A percentile compares a stretch with the other conserved stretches of the same genome.
phyloP scores from a whole-genome alignment of 2,888 invertebrate genomes.

The Campaea margaritaria region DNA sequence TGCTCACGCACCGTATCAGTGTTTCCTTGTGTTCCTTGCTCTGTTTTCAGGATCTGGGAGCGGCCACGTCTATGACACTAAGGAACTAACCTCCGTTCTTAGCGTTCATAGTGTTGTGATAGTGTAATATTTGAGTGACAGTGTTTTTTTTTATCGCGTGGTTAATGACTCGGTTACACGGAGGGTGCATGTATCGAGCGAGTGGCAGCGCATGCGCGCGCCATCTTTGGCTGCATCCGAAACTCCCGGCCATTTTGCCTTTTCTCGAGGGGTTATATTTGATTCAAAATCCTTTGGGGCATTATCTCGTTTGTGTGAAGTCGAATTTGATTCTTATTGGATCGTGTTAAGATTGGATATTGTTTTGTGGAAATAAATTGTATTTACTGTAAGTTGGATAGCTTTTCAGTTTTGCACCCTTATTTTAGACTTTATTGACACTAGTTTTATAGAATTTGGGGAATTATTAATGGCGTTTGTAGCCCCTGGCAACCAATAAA shows the following conservation, averaged over 20 bases:
- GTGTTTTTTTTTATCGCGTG: slow-evolving; percentile 43
- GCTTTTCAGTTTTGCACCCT: slow-evolving; percentile 1
- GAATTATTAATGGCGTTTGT: background rate
- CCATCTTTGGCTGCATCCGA: slow-evolving; percentile 74
- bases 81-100: too few relatives aligned
- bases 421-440: too few relatives aligned
- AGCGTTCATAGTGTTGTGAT: slow-evolving; percentile 32
- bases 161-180: slow-evolving; percentile 61
- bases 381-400: slow-evolving; percentile 16
- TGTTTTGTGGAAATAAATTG: slow-evolving; percentile 9
- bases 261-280: slow-evolving; percentile 68
- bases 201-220: slow-evolving; percentile 76
- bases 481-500: background rate
- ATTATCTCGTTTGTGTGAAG: slow-evolving; percentile 28
- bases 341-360: slow-evolving; percentile 24
- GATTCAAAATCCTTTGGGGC: slow-evolving; percentile 49
- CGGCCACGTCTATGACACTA: slow-evolving; percentile 22
- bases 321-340: slow-evolving; percentile 29
- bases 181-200: slow-evolving; percentile 82
- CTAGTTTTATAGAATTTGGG: background rate
- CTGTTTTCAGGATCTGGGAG: slow-evolving; percentile 38
- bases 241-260: slow-evolving; percentile 60
- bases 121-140: slow-evolving; percentile 25
- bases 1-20: background rate
- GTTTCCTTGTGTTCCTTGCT: slow-evolving; percentile 24